Conservation (phyloP, 2,113 vertebrate genomes). For the Setophaga kirtlandii region DNA sequence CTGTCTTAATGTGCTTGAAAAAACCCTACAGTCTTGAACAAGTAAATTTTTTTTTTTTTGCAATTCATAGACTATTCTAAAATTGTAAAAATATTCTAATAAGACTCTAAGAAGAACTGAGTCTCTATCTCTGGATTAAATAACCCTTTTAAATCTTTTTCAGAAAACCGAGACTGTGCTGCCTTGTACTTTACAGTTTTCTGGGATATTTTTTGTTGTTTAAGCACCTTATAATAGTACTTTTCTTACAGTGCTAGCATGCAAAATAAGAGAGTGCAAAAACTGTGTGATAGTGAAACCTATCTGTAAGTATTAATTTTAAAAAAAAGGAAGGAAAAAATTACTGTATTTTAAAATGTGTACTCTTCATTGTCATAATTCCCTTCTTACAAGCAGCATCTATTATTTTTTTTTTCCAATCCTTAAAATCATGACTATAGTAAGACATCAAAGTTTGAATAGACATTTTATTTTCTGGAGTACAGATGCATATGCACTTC, state of each 20-base stretch:
- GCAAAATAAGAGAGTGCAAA: background rate
- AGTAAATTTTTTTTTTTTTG: background rate
- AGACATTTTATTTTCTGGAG: background rate
- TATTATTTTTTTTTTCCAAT: conserved; percentile 25
- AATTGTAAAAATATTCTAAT: background rate
- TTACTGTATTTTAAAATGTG: background rate
- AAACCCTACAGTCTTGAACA: background rate
- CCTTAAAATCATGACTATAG: background rate
- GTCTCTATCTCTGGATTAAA: background rate
- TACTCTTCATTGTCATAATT: background rate
- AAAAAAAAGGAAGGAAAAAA: background rate
- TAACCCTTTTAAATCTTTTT: background rate
- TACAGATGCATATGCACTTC: background rate
- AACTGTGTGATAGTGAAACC: background rate
- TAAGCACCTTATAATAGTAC: background rate
- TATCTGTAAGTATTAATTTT: background rate
- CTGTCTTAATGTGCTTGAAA: background rate
- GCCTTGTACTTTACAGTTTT: background rate
- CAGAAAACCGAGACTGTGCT: background rate
- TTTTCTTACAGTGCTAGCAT: background rate
- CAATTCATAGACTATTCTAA: background rate
- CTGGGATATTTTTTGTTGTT: background rate
- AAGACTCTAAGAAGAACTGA: background rate
- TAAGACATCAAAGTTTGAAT: background rate
- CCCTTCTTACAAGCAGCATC: background rate